These are phyloP conservation scores for Harpalus rubripes DNA, from an alignment of 2,888 invertebrate species.

Conservation along the genomic window DNA sequence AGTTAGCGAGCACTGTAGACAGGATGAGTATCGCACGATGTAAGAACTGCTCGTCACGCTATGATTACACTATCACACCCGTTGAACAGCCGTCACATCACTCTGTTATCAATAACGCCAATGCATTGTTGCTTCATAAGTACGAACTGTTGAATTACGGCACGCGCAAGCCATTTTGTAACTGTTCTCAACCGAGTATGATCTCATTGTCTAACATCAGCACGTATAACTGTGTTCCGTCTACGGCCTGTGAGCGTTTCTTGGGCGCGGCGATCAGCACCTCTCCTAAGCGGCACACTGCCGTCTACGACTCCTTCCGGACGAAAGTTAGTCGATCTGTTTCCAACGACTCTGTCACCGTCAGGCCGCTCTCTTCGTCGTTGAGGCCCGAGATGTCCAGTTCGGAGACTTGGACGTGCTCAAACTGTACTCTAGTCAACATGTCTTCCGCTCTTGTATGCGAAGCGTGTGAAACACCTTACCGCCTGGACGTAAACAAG, in stretches of 20 bases:
- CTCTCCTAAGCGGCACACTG: conserved; percentile 77
- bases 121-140: conserved; percentile 71
- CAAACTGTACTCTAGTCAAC: conserved; percentile 88
- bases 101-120: conserved; percentile 68
- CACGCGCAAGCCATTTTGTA: conserved; percentile 71
- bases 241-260: conserved; percentile 60
- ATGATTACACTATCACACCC: conserved; percentile 72
- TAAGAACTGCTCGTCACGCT: conserved; percentile 74
- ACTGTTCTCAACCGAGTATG: conserved; percentile 74
- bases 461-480: conserved; percentile 87
- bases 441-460: conserved; percentile 83
- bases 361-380: conserved; percentile 30
- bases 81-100: conserved; percentile 74
- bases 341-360: conserved; percentile 81
- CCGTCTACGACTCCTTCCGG: conserved; percentile 73
- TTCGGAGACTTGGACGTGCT: conserved; percentile 84
- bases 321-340: conserved; percentile 82
- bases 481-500: conserved; percentile 75
- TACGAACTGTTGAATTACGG: conserved; percentile 74
- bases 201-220: conserved; percentile 74
- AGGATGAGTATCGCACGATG: conserved; percentile 76
- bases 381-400: conserved; percentile 32
- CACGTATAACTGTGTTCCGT: conserved; percentile 63
- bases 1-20: conserved; percentile 68
- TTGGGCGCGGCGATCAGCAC: conserved; percentile 69